These are phyloP conservation scores for Lepidonotus clava DNA, from an alignment of 2,888 invertebrate species.

Conservation along the genomic window DNA sequence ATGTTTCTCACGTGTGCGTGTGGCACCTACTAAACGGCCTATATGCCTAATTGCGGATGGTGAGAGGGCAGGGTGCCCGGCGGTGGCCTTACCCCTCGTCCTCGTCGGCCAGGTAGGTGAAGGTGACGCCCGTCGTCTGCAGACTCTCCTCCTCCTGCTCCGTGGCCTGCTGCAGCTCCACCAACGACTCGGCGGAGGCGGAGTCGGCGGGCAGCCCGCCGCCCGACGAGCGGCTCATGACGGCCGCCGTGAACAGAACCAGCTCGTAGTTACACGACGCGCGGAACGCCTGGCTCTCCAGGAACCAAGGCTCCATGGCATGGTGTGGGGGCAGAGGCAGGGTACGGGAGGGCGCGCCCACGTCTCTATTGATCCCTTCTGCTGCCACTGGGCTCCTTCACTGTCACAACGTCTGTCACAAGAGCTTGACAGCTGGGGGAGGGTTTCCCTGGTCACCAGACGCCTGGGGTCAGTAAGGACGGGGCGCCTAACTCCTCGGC, in stretches of 20 bases:
- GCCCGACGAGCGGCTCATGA: slow-evolving; percentile 13
- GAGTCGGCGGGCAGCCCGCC: slow-evolving; percentile 18
- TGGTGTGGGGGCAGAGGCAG: slow-evolving; percentile 9
- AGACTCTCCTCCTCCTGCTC: slow-evolving; percentile 36
- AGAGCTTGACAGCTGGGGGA: no score
- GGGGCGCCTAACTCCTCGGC: no score
- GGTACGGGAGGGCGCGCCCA: no score
- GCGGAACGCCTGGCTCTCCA: slow-evolving; percentile 52
- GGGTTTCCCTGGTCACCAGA: no score
- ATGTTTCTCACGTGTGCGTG: no score
- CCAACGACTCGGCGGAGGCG: slow-evolving; percentile 15
- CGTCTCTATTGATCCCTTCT: no score
- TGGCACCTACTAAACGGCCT: no score
- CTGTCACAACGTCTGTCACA: no score
- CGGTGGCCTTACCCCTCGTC: slow-evolving; percentile 24
- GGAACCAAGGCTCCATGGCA: slow-evolving; percentile 61
- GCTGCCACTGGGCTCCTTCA: no score
- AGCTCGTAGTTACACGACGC: slow-evolving; percentile 59
- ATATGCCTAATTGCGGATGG: no score
- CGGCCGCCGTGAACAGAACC: slow-evolving; percentile 58
- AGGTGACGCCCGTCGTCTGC: slow-evolving; percentile 25
- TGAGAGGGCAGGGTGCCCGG: no score
- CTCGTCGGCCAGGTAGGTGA: slow-evolving; percentile 38
- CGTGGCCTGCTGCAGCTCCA: slow-evolving; percentile 45
- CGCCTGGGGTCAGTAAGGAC: no score